These are phyloP conservation scores for Colius striatus DNA, from an alignment of 2,113 vertebrate species.

Conservation along the genomic window DNA sequence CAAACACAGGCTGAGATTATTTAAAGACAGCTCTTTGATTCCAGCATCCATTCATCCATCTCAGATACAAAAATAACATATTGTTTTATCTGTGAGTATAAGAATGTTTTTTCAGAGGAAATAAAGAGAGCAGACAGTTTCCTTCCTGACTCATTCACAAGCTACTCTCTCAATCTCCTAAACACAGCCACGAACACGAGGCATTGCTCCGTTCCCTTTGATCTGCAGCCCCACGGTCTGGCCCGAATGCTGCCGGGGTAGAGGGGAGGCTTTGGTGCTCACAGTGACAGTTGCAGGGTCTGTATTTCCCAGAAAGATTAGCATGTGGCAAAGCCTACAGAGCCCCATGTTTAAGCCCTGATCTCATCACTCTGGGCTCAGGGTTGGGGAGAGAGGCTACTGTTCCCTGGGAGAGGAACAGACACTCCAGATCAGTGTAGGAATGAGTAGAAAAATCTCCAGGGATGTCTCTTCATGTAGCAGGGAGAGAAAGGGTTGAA, in stretches of 20 bases:
- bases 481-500: not conserved
- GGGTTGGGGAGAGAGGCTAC: not conserved
- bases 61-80: constrained; percentile 79
- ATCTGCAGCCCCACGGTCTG: not conserved
- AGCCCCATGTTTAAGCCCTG: not conserved
- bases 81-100: constrained; percentile 80
- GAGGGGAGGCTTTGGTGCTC: not conserved
- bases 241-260: rapidly evolving
- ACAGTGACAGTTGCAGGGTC: not conserved
- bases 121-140: constrained; percentile 91
- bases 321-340: not conserved
- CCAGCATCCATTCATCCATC: constrained; percentile 65
- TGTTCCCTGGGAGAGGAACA: not conserved
- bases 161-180: constrained; percentile 67
- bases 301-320: not conserved
- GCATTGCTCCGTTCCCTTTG: constrained; percentile 28
- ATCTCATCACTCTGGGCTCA: not conserved
- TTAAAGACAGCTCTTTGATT: constrained; percentile 64
- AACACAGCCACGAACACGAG: constrained; percentile 46
- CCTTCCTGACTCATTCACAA: constrained; percentile 87
- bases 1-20: constrained; percentile 70
- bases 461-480: not conserved
- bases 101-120: constrained; percentile 84
- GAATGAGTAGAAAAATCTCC: not conserved
- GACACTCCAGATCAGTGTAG: not conserved